These are phyloP conservation scores for Araneus ventricosus DNA, from an alignment of 1,140 invertebrate species.

Conservation along the genomic window DNA sequence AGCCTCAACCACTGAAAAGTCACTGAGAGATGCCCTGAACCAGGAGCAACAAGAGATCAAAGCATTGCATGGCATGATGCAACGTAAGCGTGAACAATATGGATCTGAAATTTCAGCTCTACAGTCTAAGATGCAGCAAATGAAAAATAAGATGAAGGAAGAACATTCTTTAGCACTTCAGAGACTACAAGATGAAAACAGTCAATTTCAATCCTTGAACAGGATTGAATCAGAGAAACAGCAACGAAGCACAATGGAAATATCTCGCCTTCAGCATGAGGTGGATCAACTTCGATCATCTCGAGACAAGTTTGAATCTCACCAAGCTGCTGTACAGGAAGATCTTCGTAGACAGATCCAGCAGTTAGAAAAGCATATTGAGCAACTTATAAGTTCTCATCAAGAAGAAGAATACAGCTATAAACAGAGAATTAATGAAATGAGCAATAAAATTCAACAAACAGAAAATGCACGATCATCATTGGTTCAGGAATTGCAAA, in stretches of 20 bases:
- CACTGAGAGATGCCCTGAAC: conserved; percentile 54
- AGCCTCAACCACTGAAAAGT: conserved; percentile 58
- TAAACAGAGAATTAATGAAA: conserved; percentile 69
- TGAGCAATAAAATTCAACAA: conserved; percentile 74
- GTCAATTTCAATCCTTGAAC: conserved; percentile 57
- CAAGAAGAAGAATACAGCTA: conserved; percentile 73
- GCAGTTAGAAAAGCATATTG: conserved; percentile 69
- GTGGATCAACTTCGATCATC: conserved; percentile 58
- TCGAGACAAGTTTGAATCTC: conserved; percentile 68
- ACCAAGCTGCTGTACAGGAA: conserved; percentile 71
- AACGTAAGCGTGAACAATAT: conserved; percentile 64
- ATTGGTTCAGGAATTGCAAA: conserved; percentile 68
- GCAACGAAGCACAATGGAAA: conserved; percentile 57
- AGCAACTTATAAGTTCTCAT: conserved; percentile 63
- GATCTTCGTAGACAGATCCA: conserved; percentile 69
- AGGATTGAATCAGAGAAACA: conserved; percentile 69
- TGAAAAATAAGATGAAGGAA: conserved; percentile 73
- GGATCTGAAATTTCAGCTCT: conserved; percentile 40
- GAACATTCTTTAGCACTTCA: conserved; percentile 68
- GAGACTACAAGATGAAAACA: conserved; percentile 69
- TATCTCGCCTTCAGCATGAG: conserved; percentile 64
- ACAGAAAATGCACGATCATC: conserved; percentile 58
- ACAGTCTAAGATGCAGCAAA: conserved; percentile 66
- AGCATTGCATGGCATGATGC: conserved; percentile 67
- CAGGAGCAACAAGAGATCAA: conserved; percentile 72